A percentile compares a stretch with the other conserved stretches of the same genome.
phyloP scores from a whole-genome alignment of 1,140 invertebrate genomes.

The Trichomalopsis sarcophagae region DNA sequence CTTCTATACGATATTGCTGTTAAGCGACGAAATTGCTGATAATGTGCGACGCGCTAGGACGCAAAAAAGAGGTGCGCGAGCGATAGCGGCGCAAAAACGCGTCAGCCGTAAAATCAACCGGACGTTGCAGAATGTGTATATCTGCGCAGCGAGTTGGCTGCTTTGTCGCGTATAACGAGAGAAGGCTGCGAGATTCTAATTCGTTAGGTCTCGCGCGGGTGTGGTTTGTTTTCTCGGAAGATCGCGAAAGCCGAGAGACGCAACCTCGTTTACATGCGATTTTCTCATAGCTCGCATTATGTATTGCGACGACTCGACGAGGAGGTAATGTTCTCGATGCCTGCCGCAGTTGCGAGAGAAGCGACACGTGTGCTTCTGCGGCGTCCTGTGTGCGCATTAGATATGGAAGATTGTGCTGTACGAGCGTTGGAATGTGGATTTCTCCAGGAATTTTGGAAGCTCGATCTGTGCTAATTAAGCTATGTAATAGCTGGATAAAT shows the following conservation, averaged over 20 bases:
- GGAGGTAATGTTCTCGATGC: background rate
- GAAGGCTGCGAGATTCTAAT: conserved; percentile 27
- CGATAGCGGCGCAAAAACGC: too few relatives aligned
- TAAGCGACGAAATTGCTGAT: background rate
- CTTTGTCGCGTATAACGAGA: background rate
- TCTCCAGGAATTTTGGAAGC: too few relatives aligned
- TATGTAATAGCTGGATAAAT: too few relatives aligned
- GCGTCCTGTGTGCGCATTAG: background rate
- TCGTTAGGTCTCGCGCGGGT: conserved; percentile 34
- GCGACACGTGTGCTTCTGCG: too few relatives aligned
- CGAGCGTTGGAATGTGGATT: background rate
- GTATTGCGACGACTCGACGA: background rate
- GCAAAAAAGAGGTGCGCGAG: background rate
- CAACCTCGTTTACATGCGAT: conserved; percentile 46
- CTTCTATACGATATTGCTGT: background rate
- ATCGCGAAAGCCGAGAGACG: conserved; percentile 30
- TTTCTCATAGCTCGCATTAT: conserved; percentile 33
- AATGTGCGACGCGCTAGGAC: background rate
- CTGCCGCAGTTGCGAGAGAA: background rate
- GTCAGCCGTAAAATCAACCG: conserved; percentile 37
- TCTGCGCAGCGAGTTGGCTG: conserved; percentile 11
- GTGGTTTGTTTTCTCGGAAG: conserved; percentile 47
- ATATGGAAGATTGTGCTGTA: background rate
- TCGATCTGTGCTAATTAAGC: too few relatives aligned
- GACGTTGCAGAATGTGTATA: conserved; percentile 29